These are phyloP conservation scores for Xylota sylvarum DNA, from an alignment of 2,888 invertebrate genomes.

Conservation along the genomic window DNA sequence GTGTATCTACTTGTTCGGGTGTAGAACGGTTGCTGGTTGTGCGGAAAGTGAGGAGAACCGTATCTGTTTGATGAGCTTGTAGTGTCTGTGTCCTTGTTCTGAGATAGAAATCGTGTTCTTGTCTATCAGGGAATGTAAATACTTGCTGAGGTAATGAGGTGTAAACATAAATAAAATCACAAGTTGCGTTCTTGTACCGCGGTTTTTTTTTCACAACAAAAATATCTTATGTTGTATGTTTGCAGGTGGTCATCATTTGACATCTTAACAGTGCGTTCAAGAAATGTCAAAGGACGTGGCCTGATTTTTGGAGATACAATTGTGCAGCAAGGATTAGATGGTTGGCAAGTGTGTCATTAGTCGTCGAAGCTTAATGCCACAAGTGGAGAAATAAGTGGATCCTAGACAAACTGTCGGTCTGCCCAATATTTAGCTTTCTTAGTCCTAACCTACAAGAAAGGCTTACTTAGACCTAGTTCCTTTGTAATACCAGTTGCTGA, in stretches of 20 bases:
- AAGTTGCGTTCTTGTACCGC: background rate
- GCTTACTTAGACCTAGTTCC: no score
- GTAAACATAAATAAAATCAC: slow-evolving; percentile 17
- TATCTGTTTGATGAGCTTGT: slow-evolving; percentile 16
- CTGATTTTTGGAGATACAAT: no score
- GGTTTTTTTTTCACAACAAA: background rate
- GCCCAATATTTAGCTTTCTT: no score
- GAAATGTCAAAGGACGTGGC: no score
- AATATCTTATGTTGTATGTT: background rate
- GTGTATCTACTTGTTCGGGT: slow-evolving; percentile 4
- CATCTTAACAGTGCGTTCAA: background rate
- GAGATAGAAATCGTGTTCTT: slow-evolving; percentile 1
- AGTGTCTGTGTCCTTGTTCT: slow-evolving; percentile 4
- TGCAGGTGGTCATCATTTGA: background rate
- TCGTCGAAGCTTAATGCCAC: no score
- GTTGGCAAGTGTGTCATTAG: no score
- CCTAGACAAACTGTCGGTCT: no score
- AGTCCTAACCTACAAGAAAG: no score
- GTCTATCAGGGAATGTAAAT: slow-evolving; percentile 14
- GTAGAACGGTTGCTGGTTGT: background rate
- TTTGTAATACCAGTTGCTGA: no score
- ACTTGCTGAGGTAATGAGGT: slow-evolving; percentile 16
- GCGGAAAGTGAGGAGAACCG: background rate
- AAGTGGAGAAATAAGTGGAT: no score
- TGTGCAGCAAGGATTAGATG: no score